Conservation (phyloP, 2,113 vertebrate genomes). For the Cromileptes altivelis region DNA sequence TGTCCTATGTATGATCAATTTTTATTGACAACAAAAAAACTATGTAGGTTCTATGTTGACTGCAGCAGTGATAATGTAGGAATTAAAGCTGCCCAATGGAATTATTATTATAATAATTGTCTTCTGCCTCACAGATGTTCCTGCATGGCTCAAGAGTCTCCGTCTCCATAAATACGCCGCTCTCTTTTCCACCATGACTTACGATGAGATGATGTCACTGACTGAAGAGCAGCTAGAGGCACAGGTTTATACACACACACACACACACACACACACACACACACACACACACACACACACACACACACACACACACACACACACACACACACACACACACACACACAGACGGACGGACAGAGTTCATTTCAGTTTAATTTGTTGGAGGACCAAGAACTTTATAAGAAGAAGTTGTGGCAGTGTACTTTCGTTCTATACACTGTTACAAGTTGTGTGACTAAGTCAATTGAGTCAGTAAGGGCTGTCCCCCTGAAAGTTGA, state of each 20-base stretch:
- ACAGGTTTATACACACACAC: slow-evolving; percentile 80
- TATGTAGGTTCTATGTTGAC: background rate
- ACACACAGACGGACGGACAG: background rate
- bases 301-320: background rate
- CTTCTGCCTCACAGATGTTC: slow-evolving; percentile 89
- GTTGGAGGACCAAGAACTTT: background rate
- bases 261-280: background rate
- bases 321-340: background rate
- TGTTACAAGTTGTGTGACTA: background rate
- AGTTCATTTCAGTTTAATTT: background rate
- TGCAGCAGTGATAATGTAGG: background rate
- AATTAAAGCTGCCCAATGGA: too few relatives aligned
- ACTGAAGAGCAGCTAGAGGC: slow-evolving; percentile 96
- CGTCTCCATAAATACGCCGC: slow-evolving; percentile 97
- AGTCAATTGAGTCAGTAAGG: background rate
- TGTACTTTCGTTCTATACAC: background rate
- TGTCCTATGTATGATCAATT: background rate
- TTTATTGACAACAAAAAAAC: background rate
- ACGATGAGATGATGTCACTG: slow-evolving; percentile 98
- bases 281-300: background rate
- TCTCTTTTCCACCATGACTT: slow-evolving; percentile 97
- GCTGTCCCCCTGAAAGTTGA: too few relatives aligned
- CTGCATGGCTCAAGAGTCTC: slow-evolving; percentile 97
- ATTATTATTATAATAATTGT: background rate
- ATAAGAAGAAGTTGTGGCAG: background rate